Evolutionary conservation across 2,888 invertebrate species (phyloP).

Genomic region (Agriopis aurantiaria): DNA sequence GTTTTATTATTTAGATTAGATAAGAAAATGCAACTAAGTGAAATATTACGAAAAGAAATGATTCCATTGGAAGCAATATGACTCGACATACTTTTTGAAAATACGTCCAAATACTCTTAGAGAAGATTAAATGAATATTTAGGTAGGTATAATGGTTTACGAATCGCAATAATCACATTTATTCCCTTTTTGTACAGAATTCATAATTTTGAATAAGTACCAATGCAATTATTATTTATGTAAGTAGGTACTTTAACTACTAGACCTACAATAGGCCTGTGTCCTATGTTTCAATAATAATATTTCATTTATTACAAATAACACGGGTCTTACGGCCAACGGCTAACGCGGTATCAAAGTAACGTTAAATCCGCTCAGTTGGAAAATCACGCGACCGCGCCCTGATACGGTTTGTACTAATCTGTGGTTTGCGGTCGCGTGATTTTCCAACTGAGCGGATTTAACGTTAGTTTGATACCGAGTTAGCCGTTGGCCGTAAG

Average conservation of each 20-base stretch:
- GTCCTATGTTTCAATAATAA: too few species aligned
- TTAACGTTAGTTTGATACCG: too few species aligned
- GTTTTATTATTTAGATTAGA: background rate
- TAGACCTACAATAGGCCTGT: background rate
- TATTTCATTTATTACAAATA: too few species aligned
- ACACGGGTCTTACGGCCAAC: too few species aligned
- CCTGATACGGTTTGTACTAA: too few species aligned
- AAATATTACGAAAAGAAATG: background rate
- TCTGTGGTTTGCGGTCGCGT: too few species aligned
- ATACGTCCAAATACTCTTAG: conserved; percentile 31
- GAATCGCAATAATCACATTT: background rate
- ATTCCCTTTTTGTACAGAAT: conserved; percentile 4
- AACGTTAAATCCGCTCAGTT: too few species aligned
- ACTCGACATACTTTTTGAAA: conserved; percentile 18
- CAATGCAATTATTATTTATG: background rate
- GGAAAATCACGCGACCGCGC: too few species aligned
- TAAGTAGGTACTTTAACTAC: background rate
- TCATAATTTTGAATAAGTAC: background rate
- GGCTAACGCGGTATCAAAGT: too few species aligned
- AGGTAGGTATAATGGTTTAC: background rate
- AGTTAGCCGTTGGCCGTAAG: too few species aligned
- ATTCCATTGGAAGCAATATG: conserved; percentile 16
- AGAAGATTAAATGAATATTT: conserved; percentile 5
- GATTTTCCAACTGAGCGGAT: too few species aligned
- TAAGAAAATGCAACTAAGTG: conserved; percentile 6